Conservation (phyloP, 2,113 vertebrate species). For the Hystrix cristata region DNA sequence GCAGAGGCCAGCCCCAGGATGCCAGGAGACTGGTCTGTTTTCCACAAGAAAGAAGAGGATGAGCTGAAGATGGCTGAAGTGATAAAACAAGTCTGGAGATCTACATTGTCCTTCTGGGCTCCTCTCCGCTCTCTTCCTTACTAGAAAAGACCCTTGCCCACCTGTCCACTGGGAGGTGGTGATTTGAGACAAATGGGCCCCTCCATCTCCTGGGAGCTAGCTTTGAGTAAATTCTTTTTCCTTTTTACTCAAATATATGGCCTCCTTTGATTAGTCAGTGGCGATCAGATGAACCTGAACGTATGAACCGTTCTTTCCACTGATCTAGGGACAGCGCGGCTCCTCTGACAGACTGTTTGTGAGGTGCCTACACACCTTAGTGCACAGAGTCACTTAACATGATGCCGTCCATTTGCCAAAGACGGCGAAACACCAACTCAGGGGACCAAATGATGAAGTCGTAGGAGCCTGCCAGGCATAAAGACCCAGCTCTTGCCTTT, state of each 20-base stretch:
- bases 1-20: background rate
- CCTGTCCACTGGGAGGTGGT: background rate
- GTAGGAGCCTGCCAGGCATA: fast-evolving
- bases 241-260: background rate
- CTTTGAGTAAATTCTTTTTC: background rate
- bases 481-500: background rate
- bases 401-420: too few relatives aligned
- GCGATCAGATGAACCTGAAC: background rate
- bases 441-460: fast-evolving
- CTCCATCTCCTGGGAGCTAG: background rate
- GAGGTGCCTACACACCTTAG: too few relatives aligned
- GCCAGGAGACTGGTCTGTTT: background rate
- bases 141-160: background rate
- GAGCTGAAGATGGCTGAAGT: background rate
- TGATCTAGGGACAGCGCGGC: background rate
- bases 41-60: background rate
- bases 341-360: background rate
- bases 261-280: background rate
- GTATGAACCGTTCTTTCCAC: too few relatives aligned
- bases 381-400: background rate
- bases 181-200: background rate
- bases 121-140: background rate
- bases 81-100: background rate
- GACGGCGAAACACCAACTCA: background rate
- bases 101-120: background rate